Base-by-base conservation (phyloP, 2,797 vertebrate species). In the Oceanodroma leucorhoa region DNA sequence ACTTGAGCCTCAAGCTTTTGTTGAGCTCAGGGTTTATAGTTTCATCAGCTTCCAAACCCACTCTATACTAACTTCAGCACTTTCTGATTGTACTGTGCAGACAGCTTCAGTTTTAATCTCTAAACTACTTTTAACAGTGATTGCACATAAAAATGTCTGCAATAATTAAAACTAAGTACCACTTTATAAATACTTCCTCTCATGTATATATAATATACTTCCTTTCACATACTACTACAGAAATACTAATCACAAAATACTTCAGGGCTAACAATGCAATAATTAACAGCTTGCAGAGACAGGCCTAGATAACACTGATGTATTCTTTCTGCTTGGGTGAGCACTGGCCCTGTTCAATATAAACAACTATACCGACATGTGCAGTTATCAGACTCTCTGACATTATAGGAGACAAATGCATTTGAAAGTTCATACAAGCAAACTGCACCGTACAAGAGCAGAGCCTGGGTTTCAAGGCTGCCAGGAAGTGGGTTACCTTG, bases 341-440 rank as follows among this genome's bases (percentile, higher is more conserved):
- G 48, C 30, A 23, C 45, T 15, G 23, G 45, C 17, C 48, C 60
- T 69, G 54, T 23, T 61, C 64, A 43, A 3, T 23, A 70, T 3
- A 32, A 78, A 40, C n/a, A 83, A 22, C 29, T 48, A 14, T 9
- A 60, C 14, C 2, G 1, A n/a, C 17, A 15, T 0, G 13, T 27
- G 61, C 34, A 24, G 22, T 32, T 84, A 41, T 27, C 53, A 67
- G 41, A 55, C 21, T 55, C 32, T 4, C 43, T 48, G 51, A 36
- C 15, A 14, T 69, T 27, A 8, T 6, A 51, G n/a, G 7, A 72
- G n/a, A 48, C 73, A 50, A 27, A 51, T 48, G 21, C 10, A 20
- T 41, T 36, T 27, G 41, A 29, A 73, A 57, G 19, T 36, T 36
- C 36, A 36, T 36, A 36, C 36, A 36, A 36, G 36, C 36, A 36